A percentile compares a stretch with the other conserved stretches of the same genome.
Evolutionary conservation across 2,113 vertebrate species (phyloP).

Genomic region (Erinaceus europaeus): DNA sequence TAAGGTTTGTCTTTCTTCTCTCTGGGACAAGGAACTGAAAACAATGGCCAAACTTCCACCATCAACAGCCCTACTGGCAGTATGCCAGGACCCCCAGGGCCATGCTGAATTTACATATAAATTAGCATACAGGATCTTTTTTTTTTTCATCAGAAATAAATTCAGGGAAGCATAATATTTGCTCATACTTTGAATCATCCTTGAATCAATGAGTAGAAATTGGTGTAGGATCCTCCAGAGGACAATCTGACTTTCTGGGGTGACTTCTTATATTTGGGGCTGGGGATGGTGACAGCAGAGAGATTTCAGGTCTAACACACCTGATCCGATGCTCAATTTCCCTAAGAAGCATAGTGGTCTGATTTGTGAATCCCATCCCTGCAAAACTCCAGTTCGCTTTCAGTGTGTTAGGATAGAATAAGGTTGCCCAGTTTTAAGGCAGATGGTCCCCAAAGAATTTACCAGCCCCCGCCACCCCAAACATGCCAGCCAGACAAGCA

Average conservation of each 20-base stretch:
- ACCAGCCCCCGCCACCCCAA: background rate
- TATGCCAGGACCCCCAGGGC: conserved; percentile 66
- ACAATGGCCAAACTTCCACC: conserved; percentile 41
- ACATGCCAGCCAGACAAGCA: background rate
- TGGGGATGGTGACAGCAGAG: background rate
- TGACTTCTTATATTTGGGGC: background rate
- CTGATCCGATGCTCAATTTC: conserved; percentile 16
- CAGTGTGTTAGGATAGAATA: background rate
- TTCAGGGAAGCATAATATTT: conserved; percentile 72
- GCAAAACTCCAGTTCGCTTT: background rate
- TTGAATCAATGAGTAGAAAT: conserved; percentile 36
- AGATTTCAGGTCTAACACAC: background rate
- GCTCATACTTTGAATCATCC: conserved; percentile 59
- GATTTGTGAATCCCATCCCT: background rate
- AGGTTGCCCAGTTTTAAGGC: conserved; percentile 39
- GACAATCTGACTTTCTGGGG: background rate
- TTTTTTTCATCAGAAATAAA: conserved; percentile 69
- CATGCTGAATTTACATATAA: conserved; percentile 74
- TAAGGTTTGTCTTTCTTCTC: background rate
- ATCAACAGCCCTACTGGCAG: conserved; percentile 43
- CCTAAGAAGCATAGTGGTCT: background rate
- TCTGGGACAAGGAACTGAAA: conserved; percentile 8
- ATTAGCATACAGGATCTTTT: conserved; percentile 73
- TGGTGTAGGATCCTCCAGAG: background rate
- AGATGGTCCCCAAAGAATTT: background rate